Conservation (phyloP, 2,888 invertebrate species). For the Melanchra persicariae region DNA sequence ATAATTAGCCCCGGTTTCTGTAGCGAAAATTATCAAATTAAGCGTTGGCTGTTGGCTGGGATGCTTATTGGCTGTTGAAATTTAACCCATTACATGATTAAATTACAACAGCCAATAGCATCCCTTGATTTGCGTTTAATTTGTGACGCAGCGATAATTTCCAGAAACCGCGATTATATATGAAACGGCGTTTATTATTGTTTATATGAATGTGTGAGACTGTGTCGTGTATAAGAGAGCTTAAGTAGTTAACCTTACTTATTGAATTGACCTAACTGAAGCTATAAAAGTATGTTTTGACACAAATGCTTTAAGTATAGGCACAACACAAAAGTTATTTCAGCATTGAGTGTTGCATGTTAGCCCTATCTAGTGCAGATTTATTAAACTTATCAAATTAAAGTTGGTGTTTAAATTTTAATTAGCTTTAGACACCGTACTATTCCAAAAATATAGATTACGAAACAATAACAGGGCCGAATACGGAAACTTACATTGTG, state of each 20-base stretch:
- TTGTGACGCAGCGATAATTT: not conserved
- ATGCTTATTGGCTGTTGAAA: too few relatives aligned
- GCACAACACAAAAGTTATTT: too few relatives aligned
- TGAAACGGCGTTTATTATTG: too few relatives aligned
- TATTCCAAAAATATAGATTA: not conserved
- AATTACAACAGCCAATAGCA: not conserved
- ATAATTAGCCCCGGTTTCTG: not conserved
- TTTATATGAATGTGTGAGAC: not conserved
- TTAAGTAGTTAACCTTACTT: constrained; percentile 2
- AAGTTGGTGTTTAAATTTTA: not conserved
- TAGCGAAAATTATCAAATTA: not conserved
- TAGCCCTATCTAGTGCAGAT: not conserved
- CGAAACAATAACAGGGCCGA: not conserved
- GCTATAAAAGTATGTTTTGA: not conserved
- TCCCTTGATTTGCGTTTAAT: not conserved
- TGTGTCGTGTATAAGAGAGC: not conserved
- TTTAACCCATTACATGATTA: too few relatives aligned
- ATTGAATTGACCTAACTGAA: not conserved
- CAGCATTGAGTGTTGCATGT: constrained; percentile 2
- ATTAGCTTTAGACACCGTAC: not conserved
- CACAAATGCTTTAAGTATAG: not conserved
- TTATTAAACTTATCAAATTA: not conserved
- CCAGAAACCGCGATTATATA: not conserved
- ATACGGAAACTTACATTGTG: constrained; percentile 4
- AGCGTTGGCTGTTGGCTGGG: not conserved